phyloP scores from a whole-genome alignment of 2,113 vertebrate species.

The human region DNA sequence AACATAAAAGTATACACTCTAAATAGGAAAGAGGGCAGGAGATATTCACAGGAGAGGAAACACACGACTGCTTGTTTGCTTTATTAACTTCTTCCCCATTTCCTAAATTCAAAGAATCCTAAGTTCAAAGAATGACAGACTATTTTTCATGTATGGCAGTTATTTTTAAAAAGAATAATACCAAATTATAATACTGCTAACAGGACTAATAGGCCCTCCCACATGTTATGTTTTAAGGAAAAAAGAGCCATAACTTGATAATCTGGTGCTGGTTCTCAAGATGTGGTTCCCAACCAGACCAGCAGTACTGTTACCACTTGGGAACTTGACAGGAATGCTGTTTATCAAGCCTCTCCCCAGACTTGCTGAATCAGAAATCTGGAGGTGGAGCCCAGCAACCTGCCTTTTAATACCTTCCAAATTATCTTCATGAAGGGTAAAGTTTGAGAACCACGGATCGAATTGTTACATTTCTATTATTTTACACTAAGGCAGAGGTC shows the following conservation, averaged over 20 bases:
- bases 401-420: neutral
- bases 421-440: neutral
- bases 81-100: neutral
- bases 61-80: neutral
- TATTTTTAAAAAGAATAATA: neutral
- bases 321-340: neutral
- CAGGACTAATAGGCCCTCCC: neutral
- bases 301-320: neutral
- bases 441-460: neutral
- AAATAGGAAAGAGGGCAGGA: neutral
- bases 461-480: neutral
- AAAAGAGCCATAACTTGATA: neutral
- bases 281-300: neutral
- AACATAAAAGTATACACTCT: neutral
- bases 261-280: neutral
- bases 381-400: neutral
- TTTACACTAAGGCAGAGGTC: neutral
- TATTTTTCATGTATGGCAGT: neutral
- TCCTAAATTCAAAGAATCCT: constrained; percentile 25
- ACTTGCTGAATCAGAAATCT: neutral
- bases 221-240: neutral
- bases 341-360: neutral
- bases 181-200: neutral
- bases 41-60: neutral
- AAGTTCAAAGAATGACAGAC: neutral